Evolutionary conservation across 1,140 invertebrate species (phyloP), one percentile per base, ranked within the genome.

Genomic region (Arctopsyche grandis): DNA sequence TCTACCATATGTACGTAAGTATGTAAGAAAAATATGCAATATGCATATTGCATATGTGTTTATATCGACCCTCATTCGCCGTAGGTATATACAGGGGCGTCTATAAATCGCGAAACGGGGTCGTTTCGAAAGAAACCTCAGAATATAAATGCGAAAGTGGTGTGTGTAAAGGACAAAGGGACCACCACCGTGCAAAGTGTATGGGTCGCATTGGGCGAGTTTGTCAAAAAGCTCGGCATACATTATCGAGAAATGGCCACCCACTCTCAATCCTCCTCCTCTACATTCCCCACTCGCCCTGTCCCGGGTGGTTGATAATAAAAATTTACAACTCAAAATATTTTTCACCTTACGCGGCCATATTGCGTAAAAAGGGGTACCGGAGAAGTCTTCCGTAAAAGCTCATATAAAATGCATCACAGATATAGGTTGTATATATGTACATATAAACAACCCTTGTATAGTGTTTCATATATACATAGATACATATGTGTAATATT

Each of bases 271-370:
- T 19, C n/a, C 43, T 9, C 22, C 43, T 22, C 24, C 38, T 52
- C 43, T 22, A 19, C 43, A 38, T 46, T 12, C 58, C 63, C 63
- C 24, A 12, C 24, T 21, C 12, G 22, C 19, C 63, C 21, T 22
- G 74, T 60, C 66, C 69, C 77, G 56, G 16, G 69, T 52, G 46
- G 58, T 24, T 58, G 69, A 78, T 78, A 78, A 78, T 78, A 78
- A 78, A 78, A 78, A 78, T 71, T 70, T 78, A 71, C 69, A 70
- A 78, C 69, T 71, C 52, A 78, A 78, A 78, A 78, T 78, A 78
- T 78, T 78, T 71, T 78, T 56, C 26, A 58, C 77, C 69, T 38
- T 78, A n/a, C 46, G 44, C 70, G 21, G 44, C 48, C 48, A 52
- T 52, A 52, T 52, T 52, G 48, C 63, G 63, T 66, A 66, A 66